Conservation (phyloP, 1,140 invertebrate species). For the Contarinia nasturtii region DNA sequence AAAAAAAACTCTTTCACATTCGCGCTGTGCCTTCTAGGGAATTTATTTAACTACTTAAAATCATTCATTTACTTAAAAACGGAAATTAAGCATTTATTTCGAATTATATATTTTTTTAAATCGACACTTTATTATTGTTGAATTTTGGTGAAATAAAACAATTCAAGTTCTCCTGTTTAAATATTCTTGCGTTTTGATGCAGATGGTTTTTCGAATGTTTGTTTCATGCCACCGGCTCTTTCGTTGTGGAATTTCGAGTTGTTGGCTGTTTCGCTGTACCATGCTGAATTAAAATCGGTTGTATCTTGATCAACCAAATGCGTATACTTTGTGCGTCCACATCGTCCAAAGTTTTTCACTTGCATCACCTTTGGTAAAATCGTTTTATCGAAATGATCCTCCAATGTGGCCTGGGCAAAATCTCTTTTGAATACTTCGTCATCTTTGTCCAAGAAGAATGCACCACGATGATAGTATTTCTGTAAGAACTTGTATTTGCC, state of each 20-base stretch:
- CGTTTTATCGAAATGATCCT: constrained; percentile 99
- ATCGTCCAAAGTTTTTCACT: constrained; percentile 98
- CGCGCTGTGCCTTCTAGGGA: no score
- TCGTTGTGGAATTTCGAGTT: constrained; percentile 81
- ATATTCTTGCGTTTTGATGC: constrained; percentile 44
- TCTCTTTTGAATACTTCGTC: constrained; percentile 87
- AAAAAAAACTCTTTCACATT: no score
- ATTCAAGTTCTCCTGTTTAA: no score
- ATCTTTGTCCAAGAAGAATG: constrained; percentile 92
- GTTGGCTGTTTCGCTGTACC: constrained; percentile 67
- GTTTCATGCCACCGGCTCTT: constrained; percentile 89
- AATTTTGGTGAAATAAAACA: no score
- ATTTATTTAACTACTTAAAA: no score
- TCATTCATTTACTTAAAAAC: no score
- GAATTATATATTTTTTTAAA: no score
- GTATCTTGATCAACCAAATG: constrained; percentile 99
- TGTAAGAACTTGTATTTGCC: constrained; percentile 99
- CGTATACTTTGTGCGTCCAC: constrained; percentile 96
- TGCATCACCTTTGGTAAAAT: constrained; percentile 99
- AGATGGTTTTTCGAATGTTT: constrained; percentile 77
- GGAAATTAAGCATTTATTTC: no score
- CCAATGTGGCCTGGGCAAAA: constrained; percentile 89
- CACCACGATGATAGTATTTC: constrained; percentile 98
- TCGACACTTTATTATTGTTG: no score
- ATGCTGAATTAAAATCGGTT: constrained; percentile 92